Conservation (phyloP, 2,888 invertebrate species). For the Petrophora chlorosata region DNA sequence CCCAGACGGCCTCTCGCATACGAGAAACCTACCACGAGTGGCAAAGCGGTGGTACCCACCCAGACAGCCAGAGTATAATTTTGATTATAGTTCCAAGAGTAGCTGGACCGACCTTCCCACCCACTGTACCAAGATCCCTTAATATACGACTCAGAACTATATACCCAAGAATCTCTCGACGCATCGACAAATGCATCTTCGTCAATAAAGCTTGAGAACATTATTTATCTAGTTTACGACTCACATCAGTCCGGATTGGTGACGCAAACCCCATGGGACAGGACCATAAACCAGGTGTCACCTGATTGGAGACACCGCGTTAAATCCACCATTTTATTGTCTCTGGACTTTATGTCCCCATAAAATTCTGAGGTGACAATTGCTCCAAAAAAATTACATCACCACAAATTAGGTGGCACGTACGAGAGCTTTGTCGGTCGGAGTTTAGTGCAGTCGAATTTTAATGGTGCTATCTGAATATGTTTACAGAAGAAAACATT, state of each 20-base stretch:
- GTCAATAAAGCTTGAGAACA: slow-evolving; percentile 42
- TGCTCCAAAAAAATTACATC: slow-evolving; percentile 50
- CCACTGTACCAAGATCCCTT: neutral
- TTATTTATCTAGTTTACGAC: slow-evolving; percentile 75
- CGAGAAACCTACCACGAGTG: no score
- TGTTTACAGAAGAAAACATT: slow-evolving; percentile 22
- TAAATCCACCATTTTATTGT: slow-evolving; percentile 71
- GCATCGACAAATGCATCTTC: slow-evolving; percentile 35
- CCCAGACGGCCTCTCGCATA: no score
- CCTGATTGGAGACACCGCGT: slow-evolving; percentile 65
- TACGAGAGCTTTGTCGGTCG: slow-evolving; percentile 33
- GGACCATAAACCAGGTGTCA: slow-evolving; percentile 61
- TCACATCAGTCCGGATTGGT: slow-evolving; percentile 66
- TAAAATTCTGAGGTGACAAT: slow-evolving; percentile 78
- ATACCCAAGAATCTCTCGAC: slow-evolving; percentile 15
- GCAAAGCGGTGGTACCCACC: no score
- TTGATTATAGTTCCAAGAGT: no score
- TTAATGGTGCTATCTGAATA: slow-evolving; percentile 29
- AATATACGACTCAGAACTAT: slow-evolving; percentile 13
- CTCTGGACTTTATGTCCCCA: slow-evolving; percentile 57
- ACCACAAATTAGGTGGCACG: slow-evolving; percentile 40
- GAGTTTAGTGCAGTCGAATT: slow-evolving; percentile 26
- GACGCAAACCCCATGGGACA: slow-evolving; percentile 57
- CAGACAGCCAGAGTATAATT: no score
- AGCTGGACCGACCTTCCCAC: no score